phyloP scores from a whole-genome alignment of 2,113 vertebrate genomes.

The Polyodon spathula region DNA sequence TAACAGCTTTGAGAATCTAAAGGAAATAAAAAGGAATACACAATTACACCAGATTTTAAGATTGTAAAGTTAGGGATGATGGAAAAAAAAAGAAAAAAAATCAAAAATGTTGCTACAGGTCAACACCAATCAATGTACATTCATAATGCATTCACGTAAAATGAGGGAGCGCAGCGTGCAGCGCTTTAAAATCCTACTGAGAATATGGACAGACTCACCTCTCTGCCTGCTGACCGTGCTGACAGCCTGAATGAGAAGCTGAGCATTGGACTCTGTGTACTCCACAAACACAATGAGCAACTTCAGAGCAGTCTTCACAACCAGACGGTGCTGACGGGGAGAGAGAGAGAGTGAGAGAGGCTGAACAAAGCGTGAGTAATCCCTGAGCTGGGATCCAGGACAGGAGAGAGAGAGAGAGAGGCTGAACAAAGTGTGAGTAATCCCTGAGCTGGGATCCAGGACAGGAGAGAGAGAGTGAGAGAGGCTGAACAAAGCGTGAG shows the following conservation, averaged over 20 bases:
- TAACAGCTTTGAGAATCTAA: background rate
- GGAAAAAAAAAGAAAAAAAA: background rate
- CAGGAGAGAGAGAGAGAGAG: no score
- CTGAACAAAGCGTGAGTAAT: background rate
- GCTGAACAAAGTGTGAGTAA: background rate
- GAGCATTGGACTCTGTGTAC: constrained; percentile 76
- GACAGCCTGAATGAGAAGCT: constrained; percentile 70
- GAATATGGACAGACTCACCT: constrained; percentile 41
- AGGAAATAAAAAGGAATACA: no score
- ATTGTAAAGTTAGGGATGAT: no score
- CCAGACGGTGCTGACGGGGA: constrained; percentile 72
- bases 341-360: constrained; percentile 1
- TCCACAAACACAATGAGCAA: constrained; percentile 94
- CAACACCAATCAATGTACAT: no score
- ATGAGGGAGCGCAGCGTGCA: no score
- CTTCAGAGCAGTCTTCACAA: constrained; percentile 88
- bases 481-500: background rate
- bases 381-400: no score
- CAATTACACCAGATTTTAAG: no score
- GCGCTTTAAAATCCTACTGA: background rate
- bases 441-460: no score
- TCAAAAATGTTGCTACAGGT: no score
- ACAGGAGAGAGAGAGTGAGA: background rate
- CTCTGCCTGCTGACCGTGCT: constrained; percentile 61
- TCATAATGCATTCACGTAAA: no score